These are phyloP conservation scores for Polydesmus complanatus DNA, from an alignment of 2,888 invertebrate genomes.

Conservation along the genomic window DNA sequence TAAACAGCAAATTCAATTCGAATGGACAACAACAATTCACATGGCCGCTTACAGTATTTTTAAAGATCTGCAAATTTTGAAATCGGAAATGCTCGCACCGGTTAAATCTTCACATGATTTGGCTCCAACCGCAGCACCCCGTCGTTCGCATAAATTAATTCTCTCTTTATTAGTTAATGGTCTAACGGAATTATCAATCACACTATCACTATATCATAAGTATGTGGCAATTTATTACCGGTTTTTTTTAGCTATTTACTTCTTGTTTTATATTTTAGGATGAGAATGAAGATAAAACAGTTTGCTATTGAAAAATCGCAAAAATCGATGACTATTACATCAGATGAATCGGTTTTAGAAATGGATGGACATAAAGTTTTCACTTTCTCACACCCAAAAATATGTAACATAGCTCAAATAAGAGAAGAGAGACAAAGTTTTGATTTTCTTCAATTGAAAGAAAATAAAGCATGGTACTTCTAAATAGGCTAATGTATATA, in stretches of 20 bases:
- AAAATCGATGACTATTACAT: slow-evolving; percentile 6
- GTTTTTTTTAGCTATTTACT: too few relatives aligned
- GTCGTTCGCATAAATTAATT: not conserved
- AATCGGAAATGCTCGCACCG: not conserved
- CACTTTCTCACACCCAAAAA: slow-evolving; percentile 13
- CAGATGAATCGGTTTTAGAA: slow-evolving; percentile 18
- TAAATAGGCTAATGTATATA: slow-evolving; percentile 20
- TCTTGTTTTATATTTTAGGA: slow-evolving; percentile 1
- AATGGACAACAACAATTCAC: slow-evolving; percentile 22
- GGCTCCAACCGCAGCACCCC: slow-evolving; percentile 5
- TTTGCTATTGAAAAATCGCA: slow-evolving; percentile 4
- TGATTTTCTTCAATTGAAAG: slow-evolving; percentile 51
- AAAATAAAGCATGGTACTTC: slow-evolving; percentile 56
- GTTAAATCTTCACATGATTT: not conserved
- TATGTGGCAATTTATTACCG: too few relatives aligned
- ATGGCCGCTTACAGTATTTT: slow-evolving; percentile 19
- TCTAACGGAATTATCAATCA: slow-evolving; percentile 15
- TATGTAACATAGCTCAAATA: slow-evolving; percentile 40
- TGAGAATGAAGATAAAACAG: not conserved
- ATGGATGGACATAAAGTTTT: slow-evolving; percentile 21
- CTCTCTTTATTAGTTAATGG: slow-evolving; percentile 1
- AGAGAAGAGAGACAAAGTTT: slow-evolving; percentile 57
- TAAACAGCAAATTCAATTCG: slow-evolving; percentile 19
- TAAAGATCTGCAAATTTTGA: not conserved
- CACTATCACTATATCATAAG: slow-evolving; percentile 11